These are phyloP conservation scores for Albula glossodonta DNA, from an alignment of 2,113 vertebrate genomes.

Conservation along the genomic window DNA sequence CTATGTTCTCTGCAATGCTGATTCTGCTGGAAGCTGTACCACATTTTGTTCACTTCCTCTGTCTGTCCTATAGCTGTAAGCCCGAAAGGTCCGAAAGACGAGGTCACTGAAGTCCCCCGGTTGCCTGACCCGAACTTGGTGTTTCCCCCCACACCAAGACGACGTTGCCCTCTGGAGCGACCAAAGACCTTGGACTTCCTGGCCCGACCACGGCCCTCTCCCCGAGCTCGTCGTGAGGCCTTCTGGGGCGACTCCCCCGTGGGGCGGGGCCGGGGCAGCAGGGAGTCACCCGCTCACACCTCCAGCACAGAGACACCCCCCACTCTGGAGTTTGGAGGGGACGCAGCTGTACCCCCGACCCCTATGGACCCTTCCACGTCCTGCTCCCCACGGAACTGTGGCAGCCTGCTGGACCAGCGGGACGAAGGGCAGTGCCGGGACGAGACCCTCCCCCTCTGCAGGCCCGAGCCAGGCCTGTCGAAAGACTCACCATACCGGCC, in stretches of 20 bases:
- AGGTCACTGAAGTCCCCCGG: constrained; percentile 81
- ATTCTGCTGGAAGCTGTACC: not conserved
- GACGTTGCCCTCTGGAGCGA: constrained; percentile 87
- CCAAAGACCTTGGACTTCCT: constrained; percentile 94
- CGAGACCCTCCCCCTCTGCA: constrained; percentile 86
- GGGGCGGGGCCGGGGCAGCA: constrained; percentile 61
- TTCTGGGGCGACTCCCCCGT: constrained; percentile 83
- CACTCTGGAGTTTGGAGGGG: constrained; percentile 86
- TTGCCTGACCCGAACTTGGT: constrained; percentile 90
- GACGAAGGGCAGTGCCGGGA: constrained; percentile 90
- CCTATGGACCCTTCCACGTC: constrained; percentile 78
- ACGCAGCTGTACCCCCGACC: constrained; percentile 76
- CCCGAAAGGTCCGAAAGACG: constrained; percentile 77
- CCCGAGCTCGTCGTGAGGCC: constrained; percentile 80
- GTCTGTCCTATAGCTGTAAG: constrained; percentile 60
- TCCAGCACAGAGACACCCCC: constrained; percentile 94
- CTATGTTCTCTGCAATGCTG: constrained; percentile 2
- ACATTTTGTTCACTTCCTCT: not conserved
- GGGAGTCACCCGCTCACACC: constrained; percentile 86
- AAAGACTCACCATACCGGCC: constrained; percentile 79
- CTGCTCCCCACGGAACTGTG: constrained; percentile 68
- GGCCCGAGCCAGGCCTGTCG: constrained; percentile 74
- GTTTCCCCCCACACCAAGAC: constrained; percentile 89
- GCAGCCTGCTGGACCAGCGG: constrained; percentile 84
- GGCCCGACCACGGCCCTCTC: constrained; percentile 87